phyloP scores from a whole-genome alignment of 2,113 vertebrate genomes.

The Microcebus griseorufus region DNA sequence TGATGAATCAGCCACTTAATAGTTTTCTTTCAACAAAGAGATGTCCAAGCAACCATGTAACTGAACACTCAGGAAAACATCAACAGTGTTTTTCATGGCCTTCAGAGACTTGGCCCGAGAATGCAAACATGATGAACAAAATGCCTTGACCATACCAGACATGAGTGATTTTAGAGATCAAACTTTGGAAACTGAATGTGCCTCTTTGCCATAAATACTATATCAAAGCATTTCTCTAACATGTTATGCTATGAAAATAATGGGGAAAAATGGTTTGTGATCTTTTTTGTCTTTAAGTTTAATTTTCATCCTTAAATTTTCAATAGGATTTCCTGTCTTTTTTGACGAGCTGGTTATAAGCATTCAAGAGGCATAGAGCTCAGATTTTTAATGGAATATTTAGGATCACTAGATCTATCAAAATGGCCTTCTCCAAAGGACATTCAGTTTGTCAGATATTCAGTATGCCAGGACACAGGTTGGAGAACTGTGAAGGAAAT shows the following conservation, averaged over 20 bases:
- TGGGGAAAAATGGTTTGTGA: background rate
- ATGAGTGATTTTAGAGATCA: background rate
- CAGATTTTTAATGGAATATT: conserved; percentile 58
- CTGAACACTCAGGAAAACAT: background rate
- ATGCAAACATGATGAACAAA: background rate
- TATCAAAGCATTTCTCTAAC: background rate
- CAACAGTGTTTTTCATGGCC: background rate
- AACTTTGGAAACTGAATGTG: background rate
- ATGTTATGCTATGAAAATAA: background rate
- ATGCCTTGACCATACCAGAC: background rate
- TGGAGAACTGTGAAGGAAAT: conserved; percentile 82
- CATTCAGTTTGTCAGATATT: conserved; percentile 71
- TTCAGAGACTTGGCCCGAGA: background rate
- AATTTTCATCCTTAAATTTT: background rate
- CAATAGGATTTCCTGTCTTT: conserved; percentile 13
- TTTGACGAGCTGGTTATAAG: background rate
- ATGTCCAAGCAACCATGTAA: background rate
- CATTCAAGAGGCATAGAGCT: background rate
- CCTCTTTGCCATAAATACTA: background rate
- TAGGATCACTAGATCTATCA: conserved; percentile 67
- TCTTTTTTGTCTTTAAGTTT: conserved; percentile 29
- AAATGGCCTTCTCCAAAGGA: conserved; percentile 74
- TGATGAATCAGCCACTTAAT: background rate
- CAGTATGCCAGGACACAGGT: conserved; percentile 78
- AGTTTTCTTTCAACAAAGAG: background rate